These are phyloP conservation scores for Calephelis perditalis DNA, from an alignment of 2,888 invertebrate species.

Conservation along the genomic window DNA sequence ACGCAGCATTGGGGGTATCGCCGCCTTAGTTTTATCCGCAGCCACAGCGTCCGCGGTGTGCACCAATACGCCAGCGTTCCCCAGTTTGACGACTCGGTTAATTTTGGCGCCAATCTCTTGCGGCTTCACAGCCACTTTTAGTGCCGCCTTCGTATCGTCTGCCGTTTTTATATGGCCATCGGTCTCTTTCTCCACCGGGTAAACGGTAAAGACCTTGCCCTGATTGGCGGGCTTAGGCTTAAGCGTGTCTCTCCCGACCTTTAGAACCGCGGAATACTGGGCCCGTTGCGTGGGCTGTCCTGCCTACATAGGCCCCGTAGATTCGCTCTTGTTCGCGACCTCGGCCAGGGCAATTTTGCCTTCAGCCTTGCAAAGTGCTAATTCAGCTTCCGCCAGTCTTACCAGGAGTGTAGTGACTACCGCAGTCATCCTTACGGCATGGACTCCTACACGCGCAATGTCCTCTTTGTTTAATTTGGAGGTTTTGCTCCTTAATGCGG, in stretches of 20 bases:
- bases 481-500: neutral
- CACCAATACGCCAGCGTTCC: neutral
- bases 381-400: no score
- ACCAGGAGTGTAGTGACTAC: no score
- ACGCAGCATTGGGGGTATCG: neutral
- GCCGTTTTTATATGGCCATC: neutral
- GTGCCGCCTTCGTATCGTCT: neutral
- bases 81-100: neutral
- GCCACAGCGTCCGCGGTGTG: neutral
- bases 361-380: no score
- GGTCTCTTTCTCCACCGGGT: neutral
- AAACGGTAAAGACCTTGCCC: neutral
- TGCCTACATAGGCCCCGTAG: no score
- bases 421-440: no score
- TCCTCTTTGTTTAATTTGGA: no score
- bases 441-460: no score
- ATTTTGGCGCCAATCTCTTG: neutral
- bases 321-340: no score
- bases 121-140: neutral
- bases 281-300: no score
- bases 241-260: neutral
- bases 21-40: neutral
- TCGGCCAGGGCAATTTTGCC: no score
- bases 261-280: neutral
- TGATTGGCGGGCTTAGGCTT: neutral